Evolutionary conservation across 2,888 invertebrate genomes (phyloP).

Genomic region (Acronicta leporina): DNA sequence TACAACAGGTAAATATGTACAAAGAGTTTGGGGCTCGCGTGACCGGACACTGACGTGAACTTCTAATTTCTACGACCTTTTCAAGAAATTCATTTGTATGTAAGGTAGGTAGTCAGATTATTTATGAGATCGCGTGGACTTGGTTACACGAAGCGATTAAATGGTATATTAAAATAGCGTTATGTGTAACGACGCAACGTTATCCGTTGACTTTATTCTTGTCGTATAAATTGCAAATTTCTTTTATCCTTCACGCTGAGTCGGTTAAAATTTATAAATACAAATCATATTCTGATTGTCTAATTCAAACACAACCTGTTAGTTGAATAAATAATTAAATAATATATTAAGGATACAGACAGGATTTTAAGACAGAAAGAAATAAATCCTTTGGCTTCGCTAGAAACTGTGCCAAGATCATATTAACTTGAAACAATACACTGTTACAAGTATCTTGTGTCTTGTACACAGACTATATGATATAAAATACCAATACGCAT

Average conservation of each 20-base stretch:
- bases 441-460: neutral
- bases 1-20: constrained; percentile 75
- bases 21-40: constrained; percentile 78
- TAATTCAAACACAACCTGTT: neutral
- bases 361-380: neutral
- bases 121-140: constrained; percentile 80
- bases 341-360: no score
- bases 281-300: neutral
- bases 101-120: constrained; percentile 65
- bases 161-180: constrained; percentile 66
- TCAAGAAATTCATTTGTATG: constrained; percentile 84
- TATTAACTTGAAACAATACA: no score
- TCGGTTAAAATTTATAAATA: neutral
- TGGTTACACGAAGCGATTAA: constrained; percentile 66
- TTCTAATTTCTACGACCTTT: constrained; percentile 87
- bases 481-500: no score
- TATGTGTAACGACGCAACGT: constrained; percentile 33
- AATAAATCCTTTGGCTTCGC: neutral
- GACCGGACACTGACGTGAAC: constrained; percentile 82
- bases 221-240: constrained; percentile 14
- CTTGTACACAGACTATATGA: neutral
- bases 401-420: no score
- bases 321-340: no score
- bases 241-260: neutral
- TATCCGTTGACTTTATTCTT: constrained; percentile 44